These are phyloP conservation scores for Clivina fossor DNA, from an alignment of 2,888 invertebrate species.

Conservation along the genomic window DNA sequence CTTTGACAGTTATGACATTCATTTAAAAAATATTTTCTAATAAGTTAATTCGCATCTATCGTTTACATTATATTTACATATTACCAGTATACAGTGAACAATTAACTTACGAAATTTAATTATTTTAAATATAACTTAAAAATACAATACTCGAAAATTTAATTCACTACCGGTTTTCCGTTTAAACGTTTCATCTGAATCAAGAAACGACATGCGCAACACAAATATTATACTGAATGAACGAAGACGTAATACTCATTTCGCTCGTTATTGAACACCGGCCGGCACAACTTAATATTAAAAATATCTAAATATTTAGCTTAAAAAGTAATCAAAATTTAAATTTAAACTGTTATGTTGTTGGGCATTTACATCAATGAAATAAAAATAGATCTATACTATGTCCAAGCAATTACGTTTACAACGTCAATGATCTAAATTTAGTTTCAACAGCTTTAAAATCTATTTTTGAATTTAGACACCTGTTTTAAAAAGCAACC, in stretches of 20 bases:
- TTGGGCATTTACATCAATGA: neutral
- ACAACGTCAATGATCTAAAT: constrained; percentile 13
- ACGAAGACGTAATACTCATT: constrained; percentile 1
- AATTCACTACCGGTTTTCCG: constrained; percentile 1
- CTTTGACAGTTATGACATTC: neutral
- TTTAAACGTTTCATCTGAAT: neutral
- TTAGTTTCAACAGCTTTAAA: constrained; percentile 20
- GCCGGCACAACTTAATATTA: constrained; percentile 14
- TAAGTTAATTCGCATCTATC: too few relatives aligned
- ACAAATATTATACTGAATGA: too few relatives aligned
- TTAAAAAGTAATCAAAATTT: constrained; percentile 5
- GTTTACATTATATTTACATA: too few relatives aligned
- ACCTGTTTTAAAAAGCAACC: constrained; percentile 29
- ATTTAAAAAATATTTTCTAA: too few relatives aligned
- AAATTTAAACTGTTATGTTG: neutral
- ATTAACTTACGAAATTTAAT: too few relatives aligned
- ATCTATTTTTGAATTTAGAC: constrained; percentile 24
- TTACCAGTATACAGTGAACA: too few relatives aligned
- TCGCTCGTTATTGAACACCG: constrained; percentile 17
- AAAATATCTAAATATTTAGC: constrained; percentile 8
- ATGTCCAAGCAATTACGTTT: constrained; percentile 10
- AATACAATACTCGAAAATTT: neutral
- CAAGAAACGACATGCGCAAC: constrained; percentile 18
- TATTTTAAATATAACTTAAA: too few relatives aligned
- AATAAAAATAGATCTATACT: constrained; percentile 4